phyloP scores from a whole-genome alignment of 2,113 vertebrate species.

The Oceanodroma tethys region DNA sequence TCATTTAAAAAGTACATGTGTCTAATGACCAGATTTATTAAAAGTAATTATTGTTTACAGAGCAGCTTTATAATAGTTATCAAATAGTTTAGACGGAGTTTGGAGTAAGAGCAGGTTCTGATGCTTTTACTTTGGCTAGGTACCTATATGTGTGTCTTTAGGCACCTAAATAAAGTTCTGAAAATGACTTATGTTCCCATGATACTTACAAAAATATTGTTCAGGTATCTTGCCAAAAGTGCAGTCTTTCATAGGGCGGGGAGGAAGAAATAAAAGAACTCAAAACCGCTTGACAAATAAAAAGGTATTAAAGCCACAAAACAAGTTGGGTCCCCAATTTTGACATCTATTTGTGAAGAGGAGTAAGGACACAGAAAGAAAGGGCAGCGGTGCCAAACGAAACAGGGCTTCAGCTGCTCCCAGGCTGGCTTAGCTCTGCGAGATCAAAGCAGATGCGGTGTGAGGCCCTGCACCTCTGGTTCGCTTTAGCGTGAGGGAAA shows the following conservation, averaged over 20 bases:
- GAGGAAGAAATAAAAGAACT: not conserved
- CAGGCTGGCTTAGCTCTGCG: not conserved
- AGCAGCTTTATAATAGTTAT: not conserved
- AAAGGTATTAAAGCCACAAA: not conserved
- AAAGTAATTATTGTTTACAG: not conserved
- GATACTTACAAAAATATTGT: not conserved
- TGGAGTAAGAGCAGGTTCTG: not conserved
- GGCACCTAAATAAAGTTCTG: not conserved
- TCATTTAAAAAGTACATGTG: rapidly evolving
- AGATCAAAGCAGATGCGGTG: not conserved
- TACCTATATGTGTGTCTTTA: not conserved
- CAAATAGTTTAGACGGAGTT: not conserved
- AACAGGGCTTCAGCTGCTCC: not conserved
- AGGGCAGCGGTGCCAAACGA: not conserved
- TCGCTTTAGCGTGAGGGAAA: not conserved
- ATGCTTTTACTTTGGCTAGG: not conserved
- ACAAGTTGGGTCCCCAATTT: not conserved
- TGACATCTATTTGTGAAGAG: not conserved
- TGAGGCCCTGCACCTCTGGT: not conserved
- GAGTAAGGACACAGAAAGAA: not conserved
- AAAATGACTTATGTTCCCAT: not conserved
- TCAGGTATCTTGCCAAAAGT: not conserved
- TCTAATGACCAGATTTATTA: not conserved
- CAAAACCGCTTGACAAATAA: not conserved
- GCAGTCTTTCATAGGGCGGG: not conserved